Evolutionary conservation across 1,140 invertebrate genomes (phyloP).

Genomic region (Bombus haemorrhoidalis): DNA sequence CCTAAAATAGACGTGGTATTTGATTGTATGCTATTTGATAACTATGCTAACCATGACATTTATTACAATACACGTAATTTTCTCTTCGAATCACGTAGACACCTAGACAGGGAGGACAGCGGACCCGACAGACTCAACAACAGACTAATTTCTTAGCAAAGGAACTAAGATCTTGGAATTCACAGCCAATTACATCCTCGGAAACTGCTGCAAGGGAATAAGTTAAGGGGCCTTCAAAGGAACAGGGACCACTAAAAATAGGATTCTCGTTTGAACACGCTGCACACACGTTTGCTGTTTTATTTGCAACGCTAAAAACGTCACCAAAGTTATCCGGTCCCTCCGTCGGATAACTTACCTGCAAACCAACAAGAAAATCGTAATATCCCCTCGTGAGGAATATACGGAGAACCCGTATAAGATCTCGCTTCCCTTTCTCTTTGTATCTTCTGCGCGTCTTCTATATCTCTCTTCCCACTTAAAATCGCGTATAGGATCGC

Average conservation of each 20-base stretch:
- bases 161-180: neutral
- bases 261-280: slow-evolving; percentile 7
- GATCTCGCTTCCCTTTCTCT: neutral
- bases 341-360: neutral
- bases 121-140: too few species aligned
- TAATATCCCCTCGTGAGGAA: neutral
- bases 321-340: slow-evolving; percentile 15
- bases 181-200: neutral
- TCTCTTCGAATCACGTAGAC: too few species aligned
- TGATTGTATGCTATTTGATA: too few species aligned
- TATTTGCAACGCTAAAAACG: slow-evolving; percentile 15
- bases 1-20: too few species aligned
- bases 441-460: neutral
- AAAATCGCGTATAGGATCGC: neutral
- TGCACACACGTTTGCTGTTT: neutral
- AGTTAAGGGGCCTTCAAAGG: slow-evolving; percentile 25
- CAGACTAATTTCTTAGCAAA: neutral
- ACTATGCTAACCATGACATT: too few species aligned
- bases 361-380: slow-evolving; percentile 2
- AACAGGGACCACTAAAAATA: slow-evolving; percentile 35
- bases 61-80: too few species aligned
- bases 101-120: neutral
- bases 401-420: neutral
- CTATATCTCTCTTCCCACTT: neutral
- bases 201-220: neutral